phyloP scores from a whole-genome alignment of 53 echinoderm and acorn worm genomes.

The Echinarachnius parma region DNA sequence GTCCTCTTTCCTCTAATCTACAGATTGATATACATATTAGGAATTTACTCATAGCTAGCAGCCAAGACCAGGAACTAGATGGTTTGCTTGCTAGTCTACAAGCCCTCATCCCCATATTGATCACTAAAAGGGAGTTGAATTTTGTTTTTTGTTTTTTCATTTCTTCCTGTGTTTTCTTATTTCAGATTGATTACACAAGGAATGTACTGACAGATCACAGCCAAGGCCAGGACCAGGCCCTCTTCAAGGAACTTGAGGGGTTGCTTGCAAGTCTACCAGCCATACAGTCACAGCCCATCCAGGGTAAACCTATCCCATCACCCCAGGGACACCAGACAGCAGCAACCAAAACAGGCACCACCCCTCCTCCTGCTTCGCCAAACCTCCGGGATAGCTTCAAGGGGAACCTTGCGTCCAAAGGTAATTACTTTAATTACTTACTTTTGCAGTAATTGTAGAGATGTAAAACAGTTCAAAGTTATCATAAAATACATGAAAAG shows the following conservation, averaged over 20 bases:
- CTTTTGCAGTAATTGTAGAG: too few species aligned
- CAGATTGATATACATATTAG: too few species aligned
- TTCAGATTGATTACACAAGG: constrained; percentile 72
- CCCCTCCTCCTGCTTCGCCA: constrained; percentile 1
- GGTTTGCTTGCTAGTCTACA: too few species aligned
- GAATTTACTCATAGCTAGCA: too few species aligned
- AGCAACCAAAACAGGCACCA: background rate
- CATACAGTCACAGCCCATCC: background rate
- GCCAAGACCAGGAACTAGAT: too few species aligned
- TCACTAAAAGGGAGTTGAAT: too few species aligned
- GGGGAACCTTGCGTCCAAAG: constrained; percentile 41
- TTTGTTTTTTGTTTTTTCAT: background rate
- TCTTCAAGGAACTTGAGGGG: constrained; percentile 68
- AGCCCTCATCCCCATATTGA: too few species aligned
- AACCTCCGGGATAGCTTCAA: constrained; percentile 24
- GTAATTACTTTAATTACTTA: constrained; percentile 27
- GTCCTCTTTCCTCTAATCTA: too few species aligned
- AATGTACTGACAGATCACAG: constrained; percentile 42
- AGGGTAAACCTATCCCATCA: too few species aligned
- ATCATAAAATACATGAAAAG: too few species aligned
- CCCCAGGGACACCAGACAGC: constrained; percentile 19
- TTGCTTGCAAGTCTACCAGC: constrained; percentile 63
- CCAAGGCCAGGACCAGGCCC: constrained; percentile 63
- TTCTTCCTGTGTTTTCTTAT: background rate
- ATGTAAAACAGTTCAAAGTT: too few species aligned